phyloP scores from a whole-genome alignment of 2,797 vertebrate species.

The Falco concolor region DNA sequence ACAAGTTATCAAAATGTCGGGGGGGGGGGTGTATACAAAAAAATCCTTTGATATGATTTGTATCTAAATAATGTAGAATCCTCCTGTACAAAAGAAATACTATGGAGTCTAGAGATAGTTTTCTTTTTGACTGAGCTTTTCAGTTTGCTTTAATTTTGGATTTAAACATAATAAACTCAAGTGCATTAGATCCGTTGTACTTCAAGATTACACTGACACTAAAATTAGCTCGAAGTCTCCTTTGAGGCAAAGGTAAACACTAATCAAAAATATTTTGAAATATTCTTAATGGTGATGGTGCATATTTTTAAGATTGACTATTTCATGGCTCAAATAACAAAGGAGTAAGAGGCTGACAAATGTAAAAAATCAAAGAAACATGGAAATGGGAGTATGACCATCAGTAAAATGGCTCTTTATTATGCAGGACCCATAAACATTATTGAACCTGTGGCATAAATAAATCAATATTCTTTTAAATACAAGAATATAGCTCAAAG shows the following conservation, averaged over 20 bases:
- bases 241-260: constrained; percentile 62
- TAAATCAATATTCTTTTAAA: background rate
- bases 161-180: constrained; percentile 54
- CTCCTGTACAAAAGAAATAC: background rate
- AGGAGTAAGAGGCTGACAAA: background rate
- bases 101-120: background rate
- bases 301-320: constrained; percentile 20
- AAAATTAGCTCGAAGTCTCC: constrained; percentile 46
- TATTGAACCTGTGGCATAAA: background rate
- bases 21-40: background rate
- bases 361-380: background rate
- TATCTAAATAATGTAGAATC: background rate
- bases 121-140: constrained; percentile 8
- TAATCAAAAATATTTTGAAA: constrained; percentile 58
- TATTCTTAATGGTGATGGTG: constrained; percentile 7
- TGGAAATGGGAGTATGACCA: background rate
- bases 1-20: background rate
- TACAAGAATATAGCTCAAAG: background rate
- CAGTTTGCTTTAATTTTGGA: constrained; percentile 40
- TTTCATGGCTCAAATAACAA: background rate
- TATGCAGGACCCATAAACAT: background rate
- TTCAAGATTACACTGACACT: constrained; percentile 35
- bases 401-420: background rate
- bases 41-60: background rate
- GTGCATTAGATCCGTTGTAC: background rate